Conservation (phyloP, 1,140 invertebrate species). For the Drosophila azteca region DNA sequence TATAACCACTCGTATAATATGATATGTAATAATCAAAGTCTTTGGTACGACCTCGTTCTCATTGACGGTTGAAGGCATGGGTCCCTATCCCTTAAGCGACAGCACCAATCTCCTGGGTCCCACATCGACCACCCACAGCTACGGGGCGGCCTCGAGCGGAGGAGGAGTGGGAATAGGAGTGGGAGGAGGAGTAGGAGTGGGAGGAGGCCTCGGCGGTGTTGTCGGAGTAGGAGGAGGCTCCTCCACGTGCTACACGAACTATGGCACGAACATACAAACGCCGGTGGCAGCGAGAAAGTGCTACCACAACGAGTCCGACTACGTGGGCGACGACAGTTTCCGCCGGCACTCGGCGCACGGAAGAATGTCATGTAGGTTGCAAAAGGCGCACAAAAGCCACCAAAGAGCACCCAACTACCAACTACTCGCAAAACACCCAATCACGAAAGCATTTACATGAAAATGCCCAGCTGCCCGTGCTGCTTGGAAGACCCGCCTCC, state of each 20-base stretch:
- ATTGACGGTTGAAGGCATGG: constrained; percentile 84
- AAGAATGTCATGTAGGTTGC: constrained; percentile 82
- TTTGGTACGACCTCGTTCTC: constrained; percentile 84
- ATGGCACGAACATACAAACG: constrained; percentile 82
- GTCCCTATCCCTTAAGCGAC: constrained; percentile 83
- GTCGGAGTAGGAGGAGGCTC: constrained; percentile 41
- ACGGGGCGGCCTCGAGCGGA: constrained; percentile 23
- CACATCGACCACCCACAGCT: constrained; percentile 67
- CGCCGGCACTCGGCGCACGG: constrained; percentile 83
- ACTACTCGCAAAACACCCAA: constrained; percentile 20
- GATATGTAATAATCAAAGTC: constrained; percentile 74
- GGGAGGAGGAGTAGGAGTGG: constrained; percentile 20
- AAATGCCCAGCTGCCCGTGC: constrained; percentile 59
- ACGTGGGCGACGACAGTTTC: constrained; percentile 76
- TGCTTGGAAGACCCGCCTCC: constrained; percentile 31
- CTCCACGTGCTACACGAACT: constrained; percentile 80
- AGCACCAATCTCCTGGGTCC: constrained; percentile 83
- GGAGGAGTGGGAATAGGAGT: constrained; percentile 18
- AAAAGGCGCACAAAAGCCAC: constrained; percentile 29
- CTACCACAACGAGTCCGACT: constrained; percentile 76
- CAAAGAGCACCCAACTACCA: constrained; percentile 24
- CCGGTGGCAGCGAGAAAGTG: constrained; percentile 82
- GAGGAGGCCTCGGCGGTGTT: constrained; percentile 14
- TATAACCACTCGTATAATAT: constrained; percentile 10
- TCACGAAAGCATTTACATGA: constrained; percentile 73